Evolutionary conservation across 2,888 invertebrate species (phyloP).

Genomic region (Polymixis lichenea): DNA sequence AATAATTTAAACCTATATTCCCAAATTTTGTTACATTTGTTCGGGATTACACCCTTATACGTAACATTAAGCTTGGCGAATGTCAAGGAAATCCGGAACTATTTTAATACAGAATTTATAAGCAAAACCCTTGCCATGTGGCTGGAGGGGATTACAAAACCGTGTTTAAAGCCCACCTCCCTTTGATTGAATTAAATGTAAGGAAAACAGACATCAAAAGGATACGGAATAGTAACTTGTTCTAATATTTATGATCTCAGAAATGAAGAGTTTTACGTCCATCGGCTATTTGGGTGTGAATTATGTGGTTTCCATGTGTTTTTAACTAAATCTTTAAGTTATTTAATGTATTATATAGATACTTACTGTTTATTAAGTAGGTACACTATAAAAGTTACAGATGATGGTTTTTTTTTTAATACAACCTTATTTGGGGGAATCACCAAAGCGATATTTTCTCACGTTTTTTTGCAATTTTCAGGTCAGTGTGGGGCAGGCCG

Average conservation of each 20-base stretch:
- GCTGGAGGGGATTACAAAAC: constrained; percentile 65
- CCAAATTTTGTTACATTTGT: constrained; percentile 21
- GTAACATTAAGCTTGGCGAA: constrained; percentile 56
- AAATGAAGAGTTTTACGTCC: constrained; percentile 3
- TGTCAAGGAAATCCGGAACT: constrained; percentile 68
- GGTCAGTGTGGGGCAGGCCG: too few species aligned
- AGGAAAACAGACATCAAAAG: constrained; percentile 61
- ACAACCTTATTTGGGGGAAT: too few species aligned
- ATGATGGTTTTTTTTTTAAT: too few species aligned
- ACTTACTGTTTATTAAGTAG: background rate
- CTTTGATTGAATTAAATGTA: constrained; percentile 70
- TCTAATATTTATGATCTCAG: constrained; percentile 10
- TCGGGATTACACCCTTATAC: constrained; percentile 29
- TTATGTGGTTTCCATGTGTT: background rate
- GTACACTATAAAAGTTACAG: too few species aligned
- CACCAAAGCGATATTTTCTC: too few species aligned
- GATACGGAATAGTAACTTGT: constrained; percentile 8
- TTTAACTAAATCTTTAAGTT: too few species aligned
- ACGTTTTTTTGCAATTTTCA: too few species aligned
- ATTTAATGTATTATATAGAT: background rate
- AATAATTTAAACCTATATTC: constrained; percentile 16
- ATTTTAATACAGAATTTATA: constrained; percentile 70
- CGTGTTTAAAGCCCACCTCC: constrained; percentile 61
- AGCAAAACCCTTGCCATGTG: constrained; percentile 61
- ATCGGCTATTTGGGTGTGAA: background rate